phyloP scores from a whole-genome alignment of 2,888 invertebrate genomes.

The Nemotelus nigrinus region DNA sequence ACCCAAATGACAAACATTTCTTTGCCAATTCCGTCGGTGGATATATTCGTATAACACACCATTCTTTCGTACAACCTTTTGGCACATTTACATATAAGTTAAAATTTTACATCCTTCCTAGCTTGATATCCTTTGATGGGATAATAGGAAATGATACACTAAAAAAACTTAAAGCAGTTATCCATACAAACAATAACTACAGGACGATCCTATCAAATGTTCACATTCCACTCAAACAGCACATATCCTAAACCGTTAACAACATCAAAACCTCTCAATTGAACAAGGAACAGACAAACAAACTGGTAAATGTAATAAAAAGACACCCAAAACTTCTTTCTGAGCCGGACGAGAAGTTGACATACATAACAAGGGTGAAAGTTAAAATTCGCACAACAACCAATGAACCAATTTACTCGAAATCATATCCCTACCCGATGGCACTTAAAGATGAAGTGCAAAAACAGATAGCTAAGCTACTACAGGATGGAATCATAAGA shows the following conservation, averaged over 20 bases:
- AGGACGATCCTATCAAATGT: conserved; percentile 12
- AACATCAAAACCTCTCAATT: conserved; percentile 12
- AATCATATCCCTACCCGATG: conserved; percentile 18
- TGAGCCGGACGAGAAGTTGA: not conserved
- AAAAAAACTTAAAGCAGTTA: not conserved
- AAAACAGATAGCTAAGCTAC: too few relatives aligned
- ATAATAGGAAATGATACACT: conserved; percentile 25
- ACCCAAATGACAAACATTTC: not conserved
- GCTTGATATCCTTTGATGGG: conserved; percentile 15
- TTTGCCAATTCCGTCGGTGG: conserved; percentile 8
- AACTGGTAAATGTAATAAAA: not conserved
- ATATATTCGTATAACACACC: conserved; percentile 10
- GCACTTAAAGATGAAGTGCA: conserved; percentile 20
- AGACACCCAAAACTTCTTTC: not conserved
- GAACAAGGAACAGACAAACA: not conserved
- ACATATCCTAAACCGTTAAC: conserved; percentile 8
- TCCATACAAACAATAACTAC: conserved; percentile 16
- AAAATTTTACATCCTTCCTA: conserved; percentile 8
- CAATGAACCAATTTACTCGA: conserved; percentile 23
- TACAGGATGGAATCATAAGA: too few relatives aligned
- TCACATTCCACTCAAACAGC: conserved; percentile 19
- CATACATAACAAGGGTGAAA: not conserved
- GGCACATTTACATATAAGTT: conserved; percentile 1
- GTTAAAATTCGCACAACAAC: conserved; percentile 14
- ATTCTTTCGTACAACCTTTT: not conserved